Evolutionary conservation across 2,888 invertebrate species (phyloP), one percentile per base, ranked within the genome.

Genomic region (Nudaria mundana): DNA sequence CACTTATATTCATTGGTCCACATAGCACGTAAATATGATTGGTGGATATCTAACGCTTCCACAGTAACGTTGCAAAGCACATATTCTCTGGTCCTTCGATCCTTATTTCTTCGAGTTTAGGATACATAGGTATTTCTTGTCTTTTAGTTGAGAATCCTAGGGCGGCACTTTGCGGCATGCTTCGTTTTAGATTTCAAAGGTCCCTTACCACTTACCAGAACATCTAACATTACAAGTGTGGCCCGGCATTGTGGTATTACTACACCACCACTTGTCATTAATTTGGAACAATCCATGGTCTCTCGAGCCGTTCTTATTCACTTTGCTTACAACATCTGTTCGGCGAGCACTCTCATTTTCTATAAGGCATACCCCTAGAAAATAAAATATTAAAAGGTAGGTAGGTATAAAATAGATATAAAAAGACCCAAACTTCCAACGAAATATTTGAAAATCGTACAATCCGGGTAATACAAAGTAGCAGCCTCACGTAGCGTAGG

Each of bases 201-300:
- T n/a, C n/a, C n/a, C n/a, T n/a, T n/a, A n/a, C n/a, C n/a, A 14
- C 28, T 15, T 28, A 28, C 28, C 28, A 28, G 28, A 13, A 28
- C 87, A 87, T 8, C 67, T 75, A 20, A 82, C 66, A 31, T 77
- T 67, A 53, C 87, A 88, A 44, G 81, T 87, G 39, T 81, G 80
- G 0, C 85, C 86, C 1, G 72, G 54, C 0, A 57, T 63, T 24
- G 43, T 48, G 2, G 72, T 75, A n/a, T 66, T 71, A 47, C 66
- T 75, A 57, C 88, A 88, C 85, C 85, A 88, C 51, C 78, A 82
- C 25, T 71, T 74, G 60, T 81, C 80, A 52, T 82, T 88, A 49
- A 88, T 83, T 67, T 86, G 88, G 71, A 82, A 89, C 32, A 90
- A 88, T 0, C 90, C 90, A 56, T 85, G 85, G 71, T 90, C 89